These are phyloP conservation scores for Rhagoletis pomonella DNA, from an alignment of 1,140 invertebrate species.

Conservation along the genomic window DNA sequence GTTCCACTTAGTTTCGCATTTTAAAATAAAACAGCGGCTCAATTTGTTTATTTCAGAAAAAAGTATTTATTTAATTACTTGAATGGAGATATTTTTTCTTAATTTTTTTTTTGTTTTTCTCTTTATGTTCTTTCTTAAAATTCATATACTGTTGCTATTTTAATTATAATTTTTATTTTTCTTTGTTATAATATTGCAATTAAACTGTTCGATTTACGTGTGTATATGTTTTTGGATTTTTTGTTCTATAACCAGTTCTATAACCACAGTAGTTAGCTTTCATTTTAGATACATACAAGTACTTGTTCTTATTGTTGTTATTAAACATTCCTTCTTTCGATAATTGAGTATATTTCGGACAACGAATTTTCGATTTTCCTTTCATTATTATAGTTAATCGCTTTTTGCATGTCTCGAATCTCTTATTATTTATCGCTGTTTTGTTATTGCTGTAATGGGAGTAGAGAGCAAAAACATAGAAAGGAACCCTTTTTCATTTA, in stretches of 20 bases:
- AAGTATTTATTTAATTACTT: constrained; percentile 45
- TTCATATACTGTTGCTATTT: neutral
- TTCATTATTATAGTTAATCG: neutral
- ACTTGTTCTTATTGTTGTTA: neutral
- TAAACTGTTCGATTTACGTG: neutral
- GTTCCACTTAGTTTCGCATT: too few species aligned
- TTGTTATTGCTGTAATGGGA: neutral
- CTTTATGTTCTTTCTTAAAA: constrained; percentile 24
- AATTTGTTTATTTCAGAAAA: constrained; percentile 43
- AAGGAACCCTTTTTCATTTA: neutral
- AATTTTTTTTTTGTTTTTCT: constrained; percentile 8
- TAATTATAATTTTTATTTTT: neutral
- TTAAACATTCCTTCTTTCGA: neutral
- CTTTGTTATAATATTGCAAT: neutral
- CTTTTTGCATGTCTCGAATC: neutral
- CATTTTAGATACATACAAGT: neutral
- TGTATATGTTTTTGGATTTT: neutral
- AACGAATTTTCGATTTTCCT: neutral
- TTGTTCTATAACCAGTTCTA: neutral
- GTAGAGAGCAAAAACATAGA: neutral
- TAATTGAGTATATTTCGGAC: neutral
- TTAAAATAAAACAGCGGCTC: constrained; percentile 10
- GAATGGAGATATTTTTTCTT: constrained; percentile 1
- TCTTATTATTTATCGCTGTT: too few species aligned
- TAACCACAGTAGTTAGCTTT: too few species aligned